Evolutionary conservation across 2,888 invertebrate genomes (phyloP).

Genomic region (Lepeophtheirus nordmannii): DNA sequence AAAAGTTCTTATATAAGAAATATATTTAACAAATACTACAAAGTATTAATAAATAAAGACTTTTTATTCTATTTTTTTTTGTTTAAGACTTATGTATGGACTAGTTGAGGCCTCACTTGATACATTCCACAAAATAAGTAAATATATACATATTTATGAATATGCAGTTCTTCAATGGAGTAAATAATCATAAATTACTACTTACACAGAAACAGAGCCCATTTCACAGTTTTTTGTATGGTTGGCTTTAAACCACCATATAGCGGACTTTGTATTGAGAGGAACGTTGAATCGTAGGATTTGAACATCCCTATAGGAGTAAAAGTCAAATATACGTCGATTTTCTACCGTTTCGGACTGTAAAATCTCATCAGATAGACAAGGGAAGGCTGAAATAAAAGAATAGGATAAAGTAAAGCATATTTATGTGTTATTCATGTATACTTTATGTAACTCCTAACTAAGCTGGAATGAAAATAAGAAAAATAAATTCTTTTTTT

Average conservation of each 20-base stretch:
- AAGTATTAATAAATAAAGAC: too few species aligned
- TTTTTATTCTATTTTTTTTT: too few species aligned
- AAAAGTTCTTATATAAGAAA: not conserved
- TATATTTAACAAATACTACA: not conserved
- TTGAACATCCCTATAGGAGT: conserved; percentile 44
- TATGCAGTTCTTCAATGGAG: too few species aligned
- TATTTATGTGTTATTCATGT: too few species aligned
- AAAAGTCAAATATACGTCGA: conserved; percentile 33
- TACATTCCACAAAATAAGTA: too few species aligned
- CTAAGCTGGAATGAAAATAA: too few species aligned
- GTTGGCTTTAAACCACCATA: conserved; percentile 42
- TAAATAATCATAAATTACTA: not conserved
- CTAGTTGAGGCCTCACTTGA: too few species aligned
- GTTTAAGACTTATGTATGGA: too few species aligned
- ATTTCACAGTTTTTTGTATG: conserved; percentile 30
- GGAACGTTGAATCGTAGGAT: conserved; percentile 45
- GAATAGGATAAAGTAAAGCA: not conserved
- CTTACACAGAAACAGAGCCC: conserved; percentile 24
- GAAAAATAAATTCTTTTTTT: too few species aligned
- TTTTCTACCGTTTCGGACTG: conserved; percentile 27
- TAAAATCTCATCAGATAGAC: not conserved
- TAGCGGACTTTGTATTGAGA: conserved; percentile 26
- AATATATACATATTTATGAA: too few species aligned
- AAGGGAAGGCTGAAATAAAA: not conserved
- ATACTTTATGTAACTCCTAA: too few species aligned